Conservation (phyloP, 2,113 vertebrate genomes). For the Phainopepla nitens region DNA sequence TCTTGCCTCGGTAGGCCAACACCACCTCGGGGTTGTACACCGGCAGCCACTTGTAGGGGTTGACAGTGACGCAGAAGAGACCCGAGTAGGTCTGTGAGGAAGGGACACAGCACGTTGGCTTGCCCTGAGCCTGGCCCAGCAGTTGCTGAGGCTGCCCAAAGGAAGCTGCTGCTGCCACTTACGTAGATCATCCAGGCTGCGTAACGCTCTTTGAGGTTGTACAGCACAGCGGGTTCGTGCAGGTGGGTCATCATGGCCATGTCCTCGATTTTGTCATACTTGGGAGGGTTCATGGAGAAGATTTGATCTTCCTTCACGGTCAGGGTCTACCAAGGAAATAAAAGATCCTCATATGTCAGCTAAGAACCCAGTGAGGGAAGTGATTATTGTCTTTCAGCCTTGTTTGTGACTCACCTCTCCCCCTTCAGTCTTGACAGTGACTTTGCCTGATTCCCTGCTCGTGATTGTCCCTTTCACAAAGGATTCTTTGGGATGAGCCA, state of each 20-base stretch:
- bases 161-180: constrained; percentile 38
- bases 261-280: constrained; percentile 87
- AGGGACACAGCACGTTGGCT: neutral
- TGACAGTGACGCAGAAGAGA: constrained; percentile 64
- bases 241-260: constrained; percentile 93
- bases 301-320: constrained; percentile 33
- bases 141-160: neutral
- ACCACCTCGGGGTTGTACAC: constrained; percentile 83
- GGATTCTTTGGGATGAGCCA: constrained; percentile 71
- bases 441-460: constrained; percentile 54
- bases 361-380: neutral
- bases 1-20: constrained; percentile 74
- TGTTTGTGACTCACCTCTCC: constrained; percentile 71
- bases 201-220: constrained; percentile 81
- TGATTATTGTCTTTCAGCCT: neutral
- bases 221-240: constrained; percentile 76
- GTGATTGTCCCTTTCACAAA: constrained; percentile 72
- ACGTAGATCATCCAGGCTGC: constrained; percentile 81
- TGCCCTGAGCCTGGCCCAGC: neutral
- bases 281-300: constrained; percentile 68
- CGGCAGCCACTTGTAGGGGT: constrained; percentile 83
- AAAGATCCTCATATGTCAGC: neutral
- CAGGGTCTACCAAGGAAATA: neutral
- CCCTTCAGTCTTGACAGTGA: neutral
- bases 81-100: constrained; percentile 22